These are phyloP conservation scores for Xerus rutilus DNA, from an alignment of 2,797 vertebrate species.

Conservation along the genomic window DNA sequence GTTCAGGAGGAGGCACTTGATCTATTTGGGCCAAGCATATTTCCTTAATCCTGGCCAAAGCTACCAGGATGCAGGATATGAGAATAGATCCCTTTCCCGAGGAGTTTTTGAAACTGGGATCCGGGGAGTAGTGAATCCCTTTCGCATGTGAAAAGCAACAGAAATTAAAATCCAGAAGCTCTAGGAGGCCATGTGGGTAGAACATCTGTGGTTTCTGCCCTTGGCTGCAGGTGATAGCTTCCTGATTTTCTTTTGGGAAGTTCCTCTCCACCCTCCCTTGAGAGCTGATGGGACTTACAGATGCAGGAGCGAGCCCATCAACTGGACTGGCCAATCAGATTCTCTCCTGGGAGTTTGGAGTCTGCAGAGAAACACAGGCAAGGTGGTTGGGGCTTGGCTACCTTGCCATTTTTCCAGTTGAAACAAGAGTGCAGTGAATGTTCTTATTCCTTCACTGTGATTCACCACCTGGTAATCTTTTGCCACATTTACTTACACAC, in stretches of 20 bases:
- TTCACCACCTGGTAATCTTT: not conserved
- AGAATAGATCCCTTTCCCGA: not conserved
- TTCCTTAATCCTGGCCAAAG: not conserved
- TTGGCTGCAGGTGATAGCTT: not conserved
- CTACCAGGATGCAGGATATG: not conserved
- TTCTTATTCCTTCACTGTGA: not conserved
- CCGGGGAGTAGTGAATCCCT: not conserved
- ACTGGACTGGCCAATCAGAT: not conserved
- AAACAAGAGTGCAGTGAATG: not conserved
- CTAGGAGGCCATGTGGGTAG: not conserved
- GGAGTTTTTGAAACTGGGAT: not conserved
- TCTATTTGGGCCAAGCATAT: not conserved
- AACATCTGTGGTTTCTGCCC: too few species aligned
- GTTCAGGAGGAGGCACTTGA: not conserved
- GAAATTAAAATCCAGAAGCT: not conserved
- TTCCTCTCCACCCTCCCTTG: too few species aligned
- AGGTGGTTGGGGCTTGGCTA: not conserved
- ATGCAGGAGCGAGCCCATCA: not conserved
- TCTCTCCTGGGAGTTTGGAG: not conserved
- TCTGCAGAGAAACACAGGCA: not conserved
- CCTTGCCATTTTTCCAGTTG: not conserved
- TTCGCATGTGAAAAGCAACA: not conserved
- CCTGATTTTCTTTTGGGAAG: not conserved
- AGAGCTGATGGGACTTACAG: not conserved
- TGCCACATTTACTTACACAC: not conserved